Evolutionary conservation across 2,113 vertebrate species (phyloP).

Genomic region (Trematocara unimaculatum): DNA sequence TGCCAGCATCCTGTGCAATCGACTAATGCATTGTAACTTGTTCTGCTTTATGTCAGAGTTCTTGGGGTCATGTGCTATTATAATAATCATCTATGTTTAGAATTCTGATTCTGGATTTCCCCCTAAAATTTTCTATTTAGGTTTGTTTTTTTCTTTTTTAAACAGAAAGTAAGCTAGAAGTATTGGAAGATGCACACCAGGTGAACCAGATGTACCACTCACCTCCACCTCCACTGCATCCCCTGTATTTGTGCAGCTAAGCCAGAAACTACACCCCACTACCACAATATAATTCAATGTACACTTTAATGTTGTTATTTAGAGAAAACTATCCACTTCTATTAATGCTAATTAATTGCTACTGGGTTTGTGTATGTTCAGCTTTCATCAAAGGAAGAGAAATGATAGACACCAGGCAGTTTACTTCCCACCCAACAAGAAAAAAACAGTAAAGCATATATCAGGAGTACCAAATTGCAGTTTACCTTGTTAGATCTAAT

Average conservation of each 20-base stretch:
- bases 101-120: slow-evolving; percentile 15
- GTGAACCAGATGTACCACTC: neutral
- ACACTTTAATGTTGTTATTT: neutral
- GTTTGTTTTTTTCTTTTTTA: neutral
- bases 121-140: neutral
- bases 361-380: neutral
- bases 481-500: neutral
- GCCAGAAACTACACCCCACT: neutral
- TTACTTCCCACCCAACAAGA: neutral
- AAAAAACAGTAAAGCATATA: neutral
- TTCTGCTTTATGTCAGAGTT: slow-evolving; percentile 1
- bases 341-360: neutral
- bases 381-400: neutral
- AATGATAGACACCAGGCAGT: neutral
- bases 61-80: neutral
- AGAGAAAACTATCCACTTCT: neutral
- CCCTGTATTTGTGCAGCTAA: neutral
- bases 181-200: neutral
- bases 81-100: neutral
- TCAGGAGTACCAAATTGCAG: neutral
- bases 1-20: slow-evolving; percentile 3
- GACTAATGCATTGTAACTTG: slow-evolving; percentile 22
- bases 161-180: neutral
- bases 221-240: neutral
- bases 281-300: neutral